These are phyloP conservation scores for Varanus salvator DNA, from an alignment of 2,113 vertebrate species.

Conservation along the genomic window DNA sequence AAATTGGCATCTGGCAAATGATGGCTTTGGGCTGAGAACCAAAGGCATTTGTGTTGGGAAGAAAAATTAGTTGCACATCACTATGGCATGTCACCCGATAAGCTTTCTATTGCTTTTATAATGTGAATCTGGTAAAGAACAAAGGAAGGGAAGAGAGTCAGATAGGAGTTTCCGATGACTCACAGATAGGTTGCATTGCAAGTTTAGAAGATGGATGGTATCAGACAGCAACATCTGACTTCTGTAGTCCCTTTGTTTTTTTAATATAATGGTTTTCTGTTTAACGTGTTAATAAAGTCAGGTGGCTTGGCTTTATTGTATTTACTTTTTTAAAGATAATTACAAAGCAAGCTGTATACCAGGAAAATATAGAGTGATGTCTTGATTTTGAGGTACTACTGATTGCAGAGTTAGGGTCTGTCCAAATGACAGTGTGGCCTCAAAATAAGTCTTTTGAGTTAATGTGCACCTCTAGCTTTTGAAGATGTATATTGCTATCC, in stretches of 20 bases:
- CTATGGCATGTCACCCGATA: no score
- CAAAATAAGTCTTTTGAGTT: not conserved
- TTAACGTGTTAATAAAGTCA: constrained; percentile 1
- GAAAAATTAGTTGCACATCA: not conserved
- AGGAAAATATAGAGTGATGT: not conserved
- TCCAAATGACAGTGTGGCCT: not conserved
- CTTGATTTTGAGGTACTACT: constrained; percentile 13
- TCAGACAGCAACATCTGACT: not conserved
- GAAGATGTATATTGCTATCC: not conserved
- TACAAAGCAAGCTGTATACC: constrained; percentile 1
- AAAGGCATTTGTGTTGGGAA: not conserved
- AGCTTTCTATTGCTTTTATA: not conserved
- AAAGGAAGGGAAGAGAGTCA: not conserved
- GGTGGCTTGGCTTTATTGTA: not conserved
- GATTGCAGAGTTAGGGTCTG: not conserved
- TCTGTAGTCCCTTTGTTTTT: not conserved
- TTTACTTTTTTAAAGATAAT: not conserved
- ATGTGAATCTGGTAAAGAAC: not conserved
- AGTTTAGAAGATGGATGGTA: not conserved
- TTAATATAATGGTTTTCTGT: not conserved
- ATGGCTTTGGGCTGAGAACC: not conserved
- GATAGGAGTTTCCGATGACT: not conserved
- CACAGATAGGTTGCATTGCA: not conserved
- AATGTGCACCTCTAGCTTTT: not conserved
- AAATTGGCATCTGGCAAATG: not conserved